Evolutionary conservation across 1,140 invertebrate species (phyloP).

Genomic region (Copidosoma floridanum): DNA sequence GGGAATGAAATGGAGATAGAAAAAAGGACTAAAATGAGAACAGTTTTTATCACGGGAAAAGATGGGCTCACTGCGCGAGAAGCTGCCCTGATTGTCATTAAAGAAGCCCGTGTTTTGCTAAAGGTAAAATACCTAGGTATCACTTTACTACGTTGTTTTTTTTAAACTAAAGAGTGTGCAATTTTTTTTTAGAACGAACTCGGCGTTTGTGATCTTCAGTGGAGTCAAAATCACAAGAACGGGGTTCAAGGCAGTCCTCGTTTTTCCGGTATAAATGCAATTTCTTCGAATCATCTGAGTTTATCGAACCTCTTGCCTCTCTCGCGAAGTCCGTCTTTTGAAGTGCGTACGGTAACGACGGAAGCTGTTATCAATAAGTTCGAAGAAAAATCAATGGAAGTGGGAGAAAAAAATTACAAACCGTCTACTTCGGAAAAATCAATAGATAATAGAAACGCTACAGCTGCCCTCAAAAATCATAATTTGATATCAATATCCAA

Average conservation of each 20-base stretch:
- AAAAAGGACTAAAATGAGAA: constrained; percentile 67
- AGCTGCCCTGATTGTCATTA: constrained; percentile 76
- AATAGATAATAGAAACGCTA: no score
- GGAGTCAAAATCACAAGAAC: constrained; percentile 36
- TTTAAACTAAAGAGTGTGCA: background rate
- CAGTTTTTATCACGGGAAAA: constrained; percentile 81
- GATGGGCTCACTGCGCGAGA: constrained; percentile 78
- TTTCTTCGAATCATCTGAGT: background rate
- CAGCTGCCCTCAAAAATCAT: no score
- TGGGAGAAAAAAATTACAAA: background rate
- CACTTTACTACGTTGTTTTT: no score
- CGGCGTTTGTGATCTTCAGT: constrained; percentile 52
- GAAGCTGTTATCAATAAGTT: background rate
- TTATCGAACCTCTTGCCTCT: background rate
- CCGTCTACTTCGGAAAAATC: no score
- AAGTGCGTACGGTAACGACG: background rate
- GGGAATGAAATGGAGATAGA: constrained; percentile 68
- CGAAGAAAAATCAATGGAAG: background rate
- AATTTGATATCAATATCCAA: no score
- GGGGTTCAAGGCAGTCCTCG: background rate
- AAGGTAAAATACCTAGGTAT: no score
- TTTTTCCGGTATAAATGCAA: background rate
- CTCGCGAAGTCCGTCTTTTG: background rate
- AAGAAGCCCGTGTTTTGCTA: constrained; percentile 71
- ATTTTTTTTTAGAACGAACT: constrained; percentile 56